Percentiles rank a stretch among this genome's conserved stretches.
These are phyloP conservation scores for Osmoderma eremita DNA, from an alignment of 2,888 invertebrate genomes.

Conservation along the genomic window DNA sequence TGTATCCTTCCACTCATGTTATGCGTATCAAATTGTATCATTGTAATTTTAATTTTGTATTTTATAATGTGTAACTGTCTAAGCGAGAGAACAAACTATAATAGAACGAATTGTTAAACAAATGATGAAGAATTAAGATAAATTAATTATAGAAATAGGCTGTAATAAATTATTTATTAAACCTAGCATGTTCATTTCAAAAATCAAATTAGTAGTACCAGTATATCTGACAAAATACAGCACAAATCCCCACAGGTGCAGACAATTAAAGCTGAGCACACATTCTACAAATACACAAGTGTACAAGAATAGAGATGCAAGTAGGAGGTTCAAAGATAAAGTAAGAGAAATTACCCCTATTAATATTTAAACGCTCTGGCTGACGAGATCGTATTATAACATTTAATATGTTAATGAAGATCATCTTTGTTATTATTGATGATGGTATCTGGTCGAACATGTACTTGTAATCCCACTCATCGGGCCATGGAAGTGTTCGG, in stretches of 20 bases:
- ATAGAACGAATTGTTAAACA: constrained; percentile 5
- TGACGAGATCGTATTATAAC: constrained; percentile 37
- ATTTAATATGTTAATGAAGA: constrained; percentile 51
- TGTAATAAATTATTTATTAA: constrained; percentile 36
- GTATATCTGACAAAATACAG: too few relatives aligned
- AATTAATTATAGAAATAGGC: constrained; percentile 18
- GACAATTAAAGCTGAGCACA: neutral
- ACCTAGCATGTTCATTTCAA: constrained; percentile 3
- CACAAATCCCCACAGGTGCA: too few relatives aligned
- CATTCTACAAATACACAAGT: neutral
- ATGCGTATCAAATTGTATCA: constrained; percentile 29
- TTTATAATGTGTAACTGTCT: constrained; percentile 25
- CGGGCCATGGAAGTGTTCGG: constrained; percentile 46
- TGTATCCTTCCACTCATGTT: constrained; percentile 23
- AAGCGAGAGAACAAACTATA: constrained; percentile 22
- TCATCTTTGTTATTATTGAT: constrained; percentile 59
- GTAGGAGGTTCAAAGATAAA: constrained; percentile 8
- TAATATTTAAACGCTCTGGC: constrained; percentile 32
- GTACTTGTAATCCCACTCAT: constrained; percentile 60
- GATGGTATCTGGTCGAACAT: constrained; percentile 59
- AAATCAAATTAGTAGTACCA: too few relatives aligned
- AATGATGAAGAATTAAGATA: constrained; percentile 14
- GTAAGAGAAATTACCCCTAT: constrained; percentile 39
- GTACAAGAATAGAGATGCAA: neutral
- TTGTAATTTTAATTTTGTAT: constrained; percentile 30